These are phyloP conservation scores for Pseudococcus longispinus DNA, from an alignment of 2,888 invertebrate species.

Conservation along the genomic window DNA sequence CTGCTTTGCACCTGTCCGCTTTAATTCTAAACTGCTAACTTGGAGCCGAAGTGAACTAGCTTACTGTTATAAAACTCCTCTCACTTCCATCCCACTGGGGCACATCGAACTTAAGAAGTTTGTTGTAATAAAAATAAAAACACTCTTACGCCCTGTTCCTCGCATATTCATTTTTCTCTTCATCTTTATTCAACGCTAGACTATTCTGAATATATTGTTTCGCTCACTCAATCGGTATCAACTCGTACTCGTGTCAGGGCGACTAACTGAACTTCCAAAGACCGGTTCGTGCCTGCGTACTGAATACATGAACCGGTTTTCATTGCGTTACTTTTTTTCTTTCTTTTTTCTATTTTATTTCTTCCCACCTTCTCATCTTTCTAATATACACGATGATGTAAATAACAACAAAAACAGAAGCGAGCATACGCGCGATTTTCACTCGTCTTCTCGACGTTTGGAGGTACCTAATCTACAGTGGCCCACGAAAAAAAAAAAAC, in stretches of 20 bases:
- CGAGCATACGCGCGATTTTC: constrained; percentile 16
- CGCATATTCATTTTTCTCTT: constrained; percentile 21
- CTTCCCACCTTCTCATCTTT: background rate
- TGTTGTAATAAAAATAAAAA: constrained; percentile 54
- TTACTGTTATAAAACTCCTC: constrained; percentile 31
- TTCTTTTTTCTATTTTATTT: constrained; percentile 16
- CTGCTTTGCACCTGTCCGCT: constrained; percentile 55
- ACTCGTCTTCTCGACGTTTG: background rate
- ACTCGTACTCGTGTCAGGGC: constrained; percentile 51
- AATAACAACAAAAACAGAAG: constrained; percentile 46
- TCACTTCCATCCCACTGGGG: constrained; percentile 33
- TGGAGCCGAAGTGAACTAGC: background rate
- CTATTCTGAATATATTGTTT: background rate
- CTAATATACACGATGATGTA: constrained; percentile 25
- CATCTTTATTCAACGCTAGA: constrained; percentile 42
- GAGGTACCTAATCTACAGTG: background rate
- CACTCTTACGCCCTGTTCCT: constrained; percentile 50
- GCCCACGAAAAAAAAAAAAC: background rate
- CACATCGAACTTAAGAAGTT: constrained; percentile 52
- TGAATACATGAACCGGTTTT: constrained; percentile 45
- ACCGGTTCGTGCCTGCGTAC: constrained; percentile 50
- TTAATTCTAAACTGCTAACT: constrained; percentile 50
- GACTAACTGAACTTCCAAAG: constrained; percentile 48
- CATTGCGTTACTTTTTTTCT: constrained; percentile 27
- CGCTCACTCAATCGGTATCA: constrained; percentile 49